Evolutionary conservation across 2,797 vertebrate genomes (phyloP).

Genomic region (Heterohyrax brucei): DNA sequence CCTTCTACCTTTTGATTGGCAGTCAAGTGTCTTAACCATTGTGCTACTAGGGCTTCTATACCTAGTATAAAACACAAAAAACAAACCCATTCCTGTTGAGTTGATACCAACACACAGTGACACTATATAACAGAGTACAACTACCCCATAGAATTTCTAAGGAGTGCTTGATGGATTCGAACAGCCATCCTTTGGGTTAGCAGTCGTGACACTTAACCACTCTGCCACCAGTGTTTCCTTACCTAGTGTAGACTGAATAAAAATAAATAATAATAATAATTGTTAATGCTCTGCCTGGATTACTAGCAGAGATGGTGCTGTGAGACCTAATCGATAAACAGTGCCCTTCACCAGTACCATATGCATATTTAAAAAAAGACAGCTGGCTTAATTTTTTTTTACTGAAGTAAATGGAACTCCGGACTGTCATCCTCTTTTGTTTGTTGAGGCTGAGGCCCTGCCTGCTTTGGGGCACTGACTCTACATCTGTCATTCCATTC

Average conservation of each 20-base stretch:
- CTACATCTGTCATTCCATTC: conserved; percentile 93
- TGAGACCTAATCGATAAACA: conserved; percentile 81
- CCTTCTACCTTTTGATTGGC: no score
- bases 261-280: conserved; percentile 6
- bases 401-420: conserved; percentile 90
- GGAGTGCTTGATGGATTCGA: no score
- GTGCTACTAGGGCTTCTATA: no score
- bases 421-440: conserved; percentile 91
- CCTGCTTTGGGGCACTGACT: conserved; percentile 89
- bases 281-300: conserved; percentile 49
- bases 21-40: no score
- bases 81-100: no score
- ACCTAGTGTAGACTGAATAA: neutral
- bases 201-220: no score
- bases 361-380: conserved; percentile 86
- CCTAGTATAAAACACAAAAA: no score
- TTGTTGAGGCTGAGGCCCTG: conserved; percentile 90
- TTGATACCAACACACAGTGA: no score
- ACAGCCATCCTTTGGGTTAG: no score
- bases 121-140: no score
- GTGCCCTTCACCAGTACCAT: conserved; percentile 81
- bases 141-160: no score
- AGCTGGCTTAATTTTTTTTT: conserved; percentile 88
- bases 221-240: no score
- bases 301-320: conserved; percentile 61